phyloP scores from a whole-genome alignment of 2,113 vertebrate species.

The Pygoscelis antarcticus region DNA sequence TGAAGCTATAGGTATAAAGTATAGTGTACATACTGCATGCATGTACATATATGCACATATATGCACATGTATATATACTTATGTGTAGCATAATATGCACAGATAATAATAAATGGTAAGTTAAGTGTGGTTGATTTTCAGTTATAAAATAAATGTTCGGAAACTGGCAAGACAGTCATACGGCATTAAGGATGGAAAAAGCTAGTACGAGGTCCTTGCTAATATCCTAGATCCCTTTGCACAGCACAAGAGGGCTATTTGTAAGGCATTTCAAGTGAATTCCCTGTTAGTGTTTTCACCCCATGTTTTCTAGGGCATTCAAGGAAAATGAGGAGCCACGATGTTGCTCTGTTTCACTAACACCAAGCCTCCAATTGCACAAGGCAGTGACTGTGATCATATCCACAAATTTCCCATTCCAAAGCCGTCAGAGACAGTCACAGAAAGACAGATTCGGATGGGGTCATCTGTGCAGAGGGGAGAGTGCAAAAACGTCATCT shows the following conservation, averaged over 20 bases:
- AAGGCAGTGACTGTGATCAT: not conserved
- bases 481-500: not conserved
- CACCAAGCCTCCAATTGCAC: not conserved
- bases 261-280: not conserved
- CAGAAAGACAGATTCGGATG: not conserved
- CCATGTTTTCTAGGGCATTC: not conserved
- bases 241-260: not conserved
- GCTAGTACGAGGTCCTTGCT: not conserved
- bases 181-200: not conserved
- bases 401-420: not conserved
- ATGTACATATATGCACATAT: no score
- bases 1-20: not conserved
- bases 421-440: not conserved
- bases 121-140: not conserved
- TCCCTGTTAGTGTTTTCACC: not conserved
- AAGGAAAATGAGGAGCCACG: not conserved
- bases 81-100: not conserved
- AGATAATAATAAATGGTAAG: not conserved
- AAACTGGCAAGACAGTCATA: not conserved
- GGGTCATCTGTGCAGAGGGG: not conserved
- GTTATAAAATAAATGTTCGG: not conserved
- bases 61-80: no score
- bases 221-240: not conserved
- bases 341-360: not conserved
- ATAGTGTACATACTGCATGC: not conserved